Base-by-base conservation (phyloP, 2,888 invertebrate species). In the Dilophus febrilis region DNA sequence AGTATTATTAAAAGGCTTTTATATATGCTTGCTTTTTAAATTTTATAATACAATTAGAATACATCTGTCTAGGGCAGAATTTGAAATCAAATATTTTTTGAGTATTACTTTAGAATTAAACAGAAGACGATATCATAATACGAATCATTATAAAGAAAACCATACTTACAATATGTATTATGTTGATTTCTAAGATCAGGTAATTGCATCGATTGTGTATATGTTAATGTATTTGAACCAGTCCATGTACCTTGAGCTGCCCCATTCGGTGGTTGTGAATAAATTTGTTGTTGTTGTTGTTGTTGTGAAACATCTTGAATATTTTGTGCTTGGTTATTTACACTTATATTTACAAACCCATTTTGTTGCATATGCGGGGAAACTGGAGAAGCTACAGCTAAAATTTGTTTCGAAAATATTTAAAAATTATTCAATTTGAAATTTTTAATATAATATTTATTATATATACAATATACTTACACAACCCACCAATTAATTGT, bases 201-300 rank as follows among this genome's bases (percentile, higher is more conserved):
- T 13, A 80, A 78, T 52, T 79, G 80, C 78, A 83, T 81, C 45
- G 84, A 86, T 62, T 88, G 88, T 35, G 88, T 90, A 59, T 92
- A 92, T 16, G 88, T 87, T 41, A 91, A 71, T 19, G 91, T 92
- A 61, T 84, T 90, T 47, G 79, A 83, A 16, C 88, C 87, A 3
- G 83, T 84, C 87, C 88, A 88, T 5, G 81, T 80, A 26, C 77
- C 78, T 57, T 68, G 70, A 10, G 65, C 64, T 7, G 63, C 63
- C 4, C 62, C 53, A 7, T 54, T 51, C 22, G 46, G 42, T 16
- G 47, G 41, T 32, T 46, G 41, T 8, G 4, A 8, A 6, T 4
- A 4, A 22, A 6, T 6, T 6, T 8, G 5, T 53, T 57, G 40
- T 55, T 58, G 44, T 51, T 58, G 45, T 26, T 52, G 43, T 35